A percentile compares a stretch with the other conserved stretches of the same genome.
phyloP scores from a whole-genome alignment of 2,888 invertebrate species.

The Cantharis rufa region DNA sequence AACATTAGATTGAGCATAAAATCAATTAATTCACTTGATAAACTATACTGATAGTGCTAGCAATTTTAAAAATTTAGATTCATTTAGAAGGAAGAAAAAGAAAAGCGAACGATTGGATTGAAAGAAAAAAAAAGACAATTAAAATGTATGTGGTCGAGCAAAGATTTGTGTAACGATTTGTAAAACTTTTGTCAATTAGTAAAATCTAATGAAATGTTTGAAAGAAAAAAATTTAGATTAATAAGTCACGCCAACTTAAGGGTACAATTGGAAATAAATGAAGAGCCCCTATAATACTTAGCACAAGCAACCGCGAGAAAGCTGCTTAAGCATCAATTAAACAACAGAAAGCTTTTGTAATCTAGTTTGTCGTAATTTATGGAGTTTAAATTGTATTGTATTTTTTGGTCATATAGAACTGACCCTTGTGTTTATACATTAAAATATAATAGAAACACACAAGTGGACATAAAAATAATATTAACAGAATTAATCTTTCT shows the following conservation, averaged over 20 bases:
- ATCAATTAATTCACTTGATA: not conserved
- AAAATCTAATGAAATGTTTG: not conserved
- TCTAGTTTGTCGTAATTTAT: conserved; percentile 35
- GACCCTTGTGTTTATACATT: conserved; percentile 9
- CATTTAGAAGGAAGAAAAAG: not conserved
- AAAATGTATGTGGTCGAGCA: not conserved
- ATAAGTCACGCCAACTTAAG: not conserved
- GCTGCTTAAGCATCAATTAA: conserved; percentile 31
- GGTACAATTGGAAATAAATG: conserved; percentile 20
- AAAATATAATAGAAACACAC: not conserved
- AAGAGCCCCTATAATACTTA: conserved; percentile 27
- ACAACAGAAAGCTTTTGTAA: conserved; percentile 30
- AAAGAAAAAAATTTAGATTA: not conserved
- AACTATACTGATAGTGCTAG: not conserved
- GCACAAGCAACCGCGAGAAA: conserved; percentile 7
- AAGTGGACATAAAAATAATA: not conserved
- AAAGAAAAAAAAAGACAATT: not conserved
- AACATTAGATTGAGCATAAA: not conserved
- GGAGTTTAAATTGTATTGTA: conserved; percentile 33
- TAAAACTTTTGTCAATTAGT: not conserved
- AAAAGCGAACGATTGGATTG: not conserved
- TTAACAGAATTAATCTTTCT: not conserved
- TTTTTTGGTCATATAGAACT: conserved; percentile 17
- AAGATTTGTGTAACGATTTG: not conserved
- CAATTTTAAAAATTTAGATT: not conserved